Base-by-base conservation (phyloP, 1,140 invertebrate genomes). In the Apis cerana region DNA sequence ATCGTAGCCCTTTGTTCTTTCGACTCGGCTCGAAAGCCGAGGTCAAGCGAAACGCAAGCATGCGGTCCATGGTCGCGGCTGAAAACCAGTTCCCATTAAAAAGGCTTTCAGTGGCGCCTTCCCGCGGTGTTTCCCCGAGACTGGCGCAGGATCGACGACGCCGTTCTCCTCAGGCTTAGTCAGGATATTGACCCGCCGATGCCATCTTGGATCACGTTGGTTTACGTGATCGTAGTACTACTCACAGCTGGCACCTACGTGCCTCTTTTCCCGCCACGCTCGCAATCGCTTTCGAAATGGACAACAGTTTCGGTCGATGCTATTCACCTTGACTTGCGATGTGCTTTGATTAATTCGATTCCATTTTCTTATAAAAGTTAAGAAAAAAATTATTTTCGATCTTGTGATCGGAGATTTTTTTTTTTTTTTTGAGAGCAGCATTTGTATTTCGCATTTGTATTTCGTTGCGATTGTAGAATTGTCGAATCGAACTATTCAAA, bases 181-280 rank as follows among this genome's bases (percentile, higher is more conserved):
- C 81, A 90, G 90, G 91, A 89, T 91, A 84, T 92, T 92, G 92
- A 92, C 91, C 90, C 23, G 10, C 19, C 87, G 75, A 17, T 86
- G 89, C 91, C 91, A 92, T 92, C 75, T 91, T 91, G 89, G 88
- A 87, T 89, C 91, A 89, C 88, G 33, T 43, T 43, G 84, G 75
- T 61, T 65, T 80, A 75, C 83, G 82, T 85, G 85, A 88, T 89
- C 88, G 90, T 91, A 92, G 90, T 92, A 92, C 91, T 90, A 90
- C 86, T 85, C 86, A 85, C 89, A 92, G 89, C 89, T 91, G 86
- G 85, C 74, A 86, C 68, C 81, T 81, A 78, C 70, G 82, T 86
- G 86, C 77, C 59, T 48, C 76, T 64, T 77, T 74, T 62, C 68
- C 78, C 65, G 59, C 59, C 81, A 70, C 74, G 83, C 72, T 77